Conservation (phyloP, 2,888 invertebrate genomes). For the Psococerastis gibbosa region DNA sequence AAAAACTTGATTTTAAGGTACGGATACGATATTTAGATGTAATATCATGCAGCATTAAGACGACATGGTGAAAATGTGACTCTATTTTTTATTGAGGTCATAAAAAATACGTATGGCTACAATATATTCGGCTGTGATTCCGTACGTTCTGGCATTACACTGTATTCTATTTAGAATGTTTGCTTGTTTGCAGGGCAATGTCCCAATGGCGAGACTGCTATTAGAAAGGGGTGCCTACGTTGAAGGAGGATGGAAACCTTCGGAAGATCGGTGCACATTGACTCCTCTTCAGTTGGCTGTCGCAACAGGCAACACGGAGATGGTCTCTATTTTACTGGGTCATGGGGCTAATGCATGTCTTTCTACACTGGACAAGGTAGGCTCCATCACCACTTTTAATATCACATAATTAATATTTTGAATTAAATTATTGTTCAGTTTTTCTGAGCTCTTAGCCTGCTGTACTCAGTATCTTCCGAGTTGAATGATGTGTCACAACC, state of each 20-base stretch:
- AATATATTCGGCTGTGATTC: too few relatives aligned
- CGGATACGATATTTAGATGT: too few relatives aligned
- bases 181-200: conserved; percentile 37
- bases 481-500: too few relatives aligned
- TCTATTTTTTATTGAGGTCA: too few relatives aligned
- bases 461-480: too few relatives aligned
- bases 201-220: conserved; percentile 35
- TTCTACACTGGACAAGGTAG: conserved; percentile 37
- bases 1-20: too few relatives aligned
- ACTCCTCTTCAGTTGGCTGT: conserved; percentile 77
- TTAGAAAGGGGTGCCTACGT: conserved; percentile 65
- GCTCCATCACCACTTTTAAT: background rate
- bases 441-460: too few relatives aligned
- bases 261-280: conserved; percentile 69
- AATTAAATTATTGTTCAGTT: too few relatives aligned
- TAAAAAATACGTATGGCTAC: too few relatives aligned
- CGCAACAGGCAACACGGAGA: conserved; percentile 59
- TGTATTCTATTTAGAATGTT: conserved; percentile 27
- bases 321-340: conserved; percentile 57
- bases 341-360: conserved; percentile 79
- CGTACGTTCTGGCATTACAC: conserved; percentile 22
- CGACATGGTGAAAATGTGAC: too few relatives aligned
- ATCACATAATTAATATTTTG: too few relatives aligned
- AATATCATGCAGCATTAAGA: too few relatives aligned
- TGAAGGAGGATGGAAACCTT: conserved; percentile 65